Conservation (phyloP, 1,140 invertebrate genomes). For the Nebria ingens region DNA sequence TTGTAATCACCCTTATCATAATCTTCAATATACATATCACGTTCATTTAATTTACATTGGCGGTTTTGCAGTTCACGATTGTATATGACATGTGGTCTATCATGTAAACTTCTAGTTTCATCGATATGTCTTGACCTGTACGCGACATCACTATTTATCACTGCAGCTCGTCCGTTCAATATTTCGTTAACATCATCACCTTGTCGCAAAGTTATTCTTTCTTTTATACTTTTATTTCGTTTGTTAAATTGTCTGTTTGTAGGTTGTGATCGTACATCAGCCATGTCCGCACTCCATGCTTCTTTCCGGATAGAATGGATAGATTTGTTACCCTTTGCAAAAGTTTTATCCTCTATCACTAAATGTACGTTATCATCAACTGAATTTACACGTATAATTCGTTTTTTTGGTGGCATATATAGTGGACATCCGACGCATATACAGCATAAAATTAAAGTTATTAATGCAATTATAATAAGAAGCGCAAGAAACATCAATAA, state of each 20-base stretch:
- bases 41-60: constrained; percentile 21
- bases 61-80: constrained; percentile 41
- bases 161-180: neutral
- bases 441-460: constrained; percentile 65
- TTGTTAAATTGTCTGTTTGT: constrained; percentile 65
- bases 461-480: constrained; percentile 56
- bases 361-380: constrained; percentile 59
- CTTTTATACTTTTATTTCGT: constrained; percentile 43
- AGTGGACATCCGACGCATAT: constrained; percentile 71
- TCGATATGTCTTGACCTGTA: neutral
- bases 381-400: constrained; percentile 60
- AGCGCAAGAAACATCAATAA: constrained; percentile 61
- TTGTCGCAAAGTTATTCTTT: constrained; percentile 18
- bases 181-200: neutral
- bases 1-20: constrained; percentile 42
- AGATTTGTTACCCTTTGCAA: constrained; percentile 53
- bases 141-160: neutral
- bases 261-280: constrained; percentile 48
- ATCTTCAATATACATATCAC: constrained; percentile 44
- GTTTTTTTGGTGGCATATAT: constrained; percentile 65
- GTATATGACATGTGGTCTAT: constrained; percentile 41
- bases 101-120: constrained; percentile 26
- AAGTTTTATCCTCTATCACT: constrained; percentile 35
- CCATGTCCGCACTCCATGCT: constrained; percentile 65
- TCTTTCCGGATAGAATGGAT: constrained; percentile 53